Evolutionary conservation across 2,888 invertebrate species (phyloP), one percentile per base, ranked within the genome.

Genomic region (Oconnorella tubifera): DNA sequence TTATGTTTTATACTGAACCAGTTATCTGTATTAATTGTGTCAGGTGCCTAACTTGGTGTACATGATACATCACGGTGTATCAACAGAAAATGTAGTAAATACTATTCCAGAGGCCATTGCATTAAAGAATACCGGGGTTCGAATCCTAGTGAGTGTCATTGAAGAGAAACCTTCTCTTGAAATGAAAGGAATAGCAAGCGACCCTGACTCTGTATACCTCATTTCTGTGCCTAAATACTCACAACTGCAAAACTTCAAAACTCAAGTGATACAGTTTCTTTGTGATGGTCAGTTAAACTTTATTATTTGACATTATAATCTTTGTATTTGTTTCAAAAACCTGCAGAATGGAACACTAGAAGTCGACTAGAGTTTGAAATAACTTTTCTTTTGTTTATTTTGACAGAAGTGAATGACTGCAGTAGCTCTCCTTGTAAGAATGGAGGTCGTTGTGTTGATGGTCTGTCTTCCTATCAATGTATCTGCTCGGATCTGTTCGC

Each of bases 401-500:
- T n/a, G 59, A 23, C 61, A 68, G 75, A 73, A 48, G 72, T 76
- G 14, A 70, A 75, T 57, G 78, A 76, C 64, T 96, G 96, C 77
- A 86, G 89, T 27, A 92, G 92, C 1, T 92, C 90, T 79, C 95
- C 94, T 3, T 97, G 96, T 78, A 87, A 88, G 70, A 87, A 87
- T 74, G 90, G 90, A 66, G 92, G 90, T 0, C 88, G 89, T 72
- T 97, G 96, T 77, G 55, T 70, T 32, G 75, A 76, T 64, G 68
- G 65, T 1, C 72, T 70, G 3, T 76, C 75, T 4, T 71, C 73
- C n/a, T 76, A 73, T 67, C 63, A 59, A 25, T 80, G 80, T 67
- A 64, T 62, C 19, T 80, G 80, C 67, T 68, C 69, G 1, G 65
- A 70, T 25, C 74, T 74, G n/a, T 77, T 73, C 70, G 73, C 75